Evolutionary conservation across 2,113 vertebrate genomes (phyloP).

Genomic region (Syngnathus floridae): DNA sequence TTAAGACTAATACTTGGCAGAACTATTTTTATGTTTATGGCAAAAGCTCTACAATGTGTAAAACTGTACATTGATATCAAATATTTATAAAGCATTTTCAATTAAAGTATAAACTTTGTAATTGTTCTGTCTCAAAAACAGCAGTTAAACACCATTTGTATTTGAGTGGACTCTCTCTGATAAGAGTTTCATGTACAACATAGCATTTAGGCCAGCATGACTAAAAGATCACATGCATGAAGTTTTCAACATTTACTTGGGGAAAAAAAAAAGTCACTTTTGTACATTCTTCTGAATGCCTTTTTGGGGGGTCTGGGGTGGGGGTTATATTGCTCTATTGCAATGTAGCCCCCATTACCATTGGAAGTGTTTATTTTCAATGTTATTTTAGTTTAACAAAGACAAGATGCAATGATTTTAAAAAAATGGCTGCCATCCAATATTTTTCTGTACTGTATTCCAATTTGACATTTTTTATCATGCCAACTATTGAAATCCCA

Average conservation of each 20-base stretch:
- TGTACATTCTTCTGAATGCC: slow-evolving; percentile 69
- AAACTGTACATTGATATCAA: slow-evolving; percentile 50
- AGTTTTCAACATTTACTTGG: slow-evolving; percentile 58
- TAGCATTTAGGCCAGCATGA: slow-evolving; percentile 71
- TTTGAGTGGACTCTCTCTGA: slow-evolving; percentile 66
- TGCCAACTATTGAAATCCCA: slow-evolving; percentile 77
- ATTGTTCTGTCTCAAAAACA: slow-evolving; percentile 44
- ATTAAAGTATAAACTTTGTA: slow-evolving; percentile 48
- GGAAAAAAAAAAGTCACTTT: slow-evolving; percentile 54
- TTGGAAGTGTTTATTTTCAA: slow-evolving; percentile 61
- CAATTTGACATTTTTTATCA: slow-evolving; percentile 75
- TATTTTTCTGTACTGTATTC: slow-evolving; percentile 57
- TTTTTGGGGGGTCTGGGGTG: slow-evolving; percentile 55
- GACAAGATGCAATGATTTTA: slow-evolving; percentile 58
- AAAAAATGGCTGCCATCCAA: slow-evolving; percentile 60
- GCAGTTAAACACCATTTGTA: slow-evolving; percentile 51
- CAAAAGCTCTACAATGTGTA: slow-evolving; percentile 38
- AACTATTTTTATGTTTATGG: slow-evolving; percentile 54
- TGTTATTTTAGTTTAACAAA: slow-evolving; percentile 64
- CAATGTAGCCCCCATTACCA: slow-evolving; percentile 64
- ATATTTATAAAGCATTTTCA: slow-evolving; percentile 72
- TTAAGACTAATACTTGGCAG: not conserved
- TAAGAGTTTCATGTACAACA: slow-evolving; percentile 71
- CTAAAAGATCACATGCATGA: slow-evolving; percentile 66
- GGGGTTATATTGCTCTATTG: slow-evolving; percentile 62